Evolutionary conservation across 2,797 vertebrate species (phyloP), one percentile per base, ranked within the genome.

Genomic region (Cygnus olor): DNA sequence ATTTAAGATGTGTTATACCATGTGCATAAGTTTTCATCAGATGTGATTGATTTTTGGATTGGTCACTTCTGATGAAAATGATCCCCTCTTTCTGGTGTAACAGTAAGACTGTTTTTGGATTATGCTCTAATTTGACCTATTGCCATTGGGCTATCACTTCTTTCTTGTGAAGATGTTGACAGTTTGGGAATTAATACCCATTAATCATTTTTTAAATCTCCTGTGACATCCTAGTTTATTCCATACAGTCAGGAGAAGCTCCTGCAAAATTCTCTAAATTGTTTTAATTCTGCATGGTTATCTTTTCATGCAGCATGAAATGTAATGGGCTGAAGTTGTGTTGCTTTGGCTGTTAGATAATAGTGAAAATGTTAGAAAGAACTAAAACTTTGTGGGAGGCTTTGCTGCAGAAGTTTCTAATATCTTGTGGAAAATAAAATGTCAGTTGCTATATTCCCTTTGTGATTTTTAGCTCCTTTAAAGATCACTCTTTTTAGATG

Each of bases 41-140:
- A 47, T 49, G 4, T 51, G 4, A 22, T 9, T 79, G 17, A 44
- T 80, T 10, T 56, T 69, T 54, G 30, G 8, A 18, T 80, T 42
- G 36, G 4, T 71, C 12, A 36, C 10, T 65, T 38, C 24, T 18
- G 40, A 24, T 60, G 57, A 28, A 64, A 27, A 4, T 15, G 27
- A 36, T 80, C 21, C 86, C n/a, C 10, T 11, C 4, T 2, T 45
- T 17, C 22, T 25, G 12, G 20, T 15, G 8, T 21, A 70, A 42
- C 5, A 20, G 5, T 68, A 76, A 79, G 40, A 44, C 40, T 8
- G 2, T 1, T 45, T 88, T 88, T 63, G 15, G 19, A 3, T 34
- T 22, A 4, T 44, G n/a, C 24, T 68, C 13, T 6, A 1, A 0
- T 51, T n/a, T 68, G 14, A 14, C 2, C 10, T 40, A 7, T 28